Conservation (phyloP, 2,113 vertebrate species). For the Plectropomus leopardus region DNA sequence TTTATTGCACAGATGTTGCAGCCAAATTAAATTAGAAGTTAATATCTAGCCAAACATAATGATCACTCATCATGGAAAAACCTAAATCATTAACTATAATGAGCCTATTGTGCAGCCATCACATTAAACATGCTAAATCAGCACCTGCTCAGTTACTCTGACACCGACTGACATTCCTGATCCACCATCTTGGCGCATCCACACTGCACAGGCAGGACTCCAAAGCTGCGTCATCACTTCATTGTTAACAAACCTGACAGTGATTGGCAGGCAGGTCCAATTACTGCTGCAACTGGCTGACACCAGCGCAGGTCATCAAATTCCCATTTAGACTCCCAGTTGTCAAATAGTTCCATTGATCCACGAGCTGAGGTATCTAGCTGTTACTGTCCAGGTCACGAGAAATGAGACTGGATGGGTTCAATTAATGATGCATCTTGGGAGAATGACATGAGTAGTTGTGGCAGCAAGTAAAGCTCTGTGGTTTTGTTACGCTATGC, state of each 20-base stretch:
- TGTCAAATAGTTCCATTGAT: slow-evolving; percentile 69
- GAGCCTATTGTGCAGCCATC: background rate
- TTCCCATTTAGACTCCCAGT: slow-evolving; percentile 59
- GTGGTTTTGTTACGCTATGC: background rate
- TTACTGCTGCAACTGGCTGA: slow-evolving; percentile 68
- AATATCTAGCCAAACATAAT: slow-evolving; percentile 5
- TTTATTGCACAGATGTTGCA: background rate
- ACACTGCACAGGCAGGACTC: slow-evolving; percentile 25
- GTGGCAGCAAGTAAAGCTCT: slow-evolving; percentile 1
- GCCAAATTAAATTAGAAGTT: background rate
- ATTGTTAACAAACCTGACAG: slow-evolving; percentile 47
- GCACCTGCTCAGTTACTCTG: slow-evolving; percentile 20
- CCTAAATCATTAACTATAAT: slow-evolving; percentile 1
- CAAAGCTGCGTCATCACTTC: slow-evolving; percentile 44
- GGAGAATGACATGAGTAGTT: slow-evolving; percentile 36
- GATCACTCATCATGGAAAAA: background rate
- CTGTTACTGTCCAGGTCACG: slow-evolving; percentile 26
- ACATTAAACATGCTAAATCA: slow-evolving; percentile 22
- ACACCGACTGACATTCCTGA: slow-evolving; percentile 13
- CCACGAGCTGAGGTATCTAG: slow-evolving; percentile 34
- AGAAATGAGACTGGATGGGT: slow-evolving; percentile 9
- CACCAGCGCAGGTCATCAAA: slow-evolving; percentile 55
- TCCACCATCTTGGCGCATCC: background rate
- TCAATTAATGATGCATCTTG: slow-evolving; percentile 59
- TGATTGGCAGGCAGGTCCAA: slow-evolving; percentile 76